Conservation (phyloP, 2,113 vertebrate genomes). For the Phoenicopterus ruber region DNA sequence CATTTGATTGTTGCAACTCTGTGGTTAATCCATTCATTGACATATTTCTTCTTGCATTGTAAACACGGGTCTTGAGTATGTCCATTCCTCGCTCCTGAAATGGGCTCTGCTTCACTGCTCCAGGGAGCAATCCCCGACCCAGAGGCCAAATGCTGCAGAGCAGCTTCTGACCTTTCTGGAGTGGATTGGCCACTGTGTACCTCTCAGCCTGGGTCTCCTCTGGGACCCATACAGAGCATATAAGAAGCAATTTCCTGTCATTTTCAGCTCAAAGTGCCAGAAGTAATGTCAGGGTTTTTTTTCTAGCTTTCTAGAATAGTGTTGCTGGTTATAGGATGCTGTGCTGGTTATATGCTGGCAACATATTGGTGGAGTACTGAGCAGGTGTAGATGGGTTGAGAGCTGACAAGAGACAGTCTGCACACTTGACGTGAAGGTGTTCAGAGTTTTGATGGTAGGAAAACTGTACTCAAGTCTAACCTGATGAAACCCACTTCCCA, state of each 20-base stretch:
- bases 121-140: neutral
- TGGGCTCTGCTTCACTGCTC: neutral
- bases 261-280: neutral
- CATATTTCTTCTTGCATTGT: neutral
- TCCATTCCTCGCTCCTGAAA: neutral
- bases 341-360: neutral
- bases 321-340: neutral
- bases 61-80: neutral
- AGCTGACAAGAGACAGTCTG: neutral
- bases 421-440: neutral
- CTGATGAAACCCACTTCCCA: neutral
- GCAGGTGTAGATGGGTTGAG: neutral
- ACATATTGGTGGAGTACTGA: neutral
- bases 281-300: neutral
- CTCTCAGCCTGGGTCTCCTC: neutral
- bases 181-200: neutral
- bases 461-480: neutral
- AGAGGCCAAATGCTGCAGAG: neutral
- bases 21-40: neutral
- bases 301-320: neutral
- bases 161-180: neutral
- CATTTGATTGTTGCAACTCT: neutral
- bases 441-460: neutral
- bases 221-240: neutral
- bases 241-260: neutral